phyloP scores from a whole-genome alignment of 2,797 vertebrate genomes.

The Pseudotriccus pelzelni region DNA sequence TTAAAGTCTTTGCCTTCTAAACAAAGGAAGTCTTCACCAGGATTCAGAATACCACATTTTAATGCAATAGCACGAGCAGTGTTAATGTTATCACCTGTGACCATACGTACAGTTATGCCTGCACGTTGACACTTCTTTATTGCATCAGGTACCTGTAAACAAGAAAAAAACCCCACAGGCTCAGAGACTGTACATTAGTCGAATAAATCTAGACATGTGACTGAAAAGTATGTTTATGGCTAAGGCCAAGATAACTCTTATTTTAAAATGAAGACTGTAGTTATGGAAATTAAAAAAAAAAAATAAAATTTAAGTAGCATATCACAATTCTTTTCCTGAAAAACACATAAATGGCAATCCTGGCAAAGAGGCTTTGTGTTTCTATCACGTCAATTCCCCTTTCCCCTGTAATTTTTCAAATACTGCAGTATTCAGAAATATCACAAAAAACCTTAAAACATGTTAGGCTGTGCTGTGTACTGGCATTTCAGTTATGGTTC shows the following conservation, averaged over 20 bases:
- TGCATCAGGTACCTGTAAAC: slow-evolving; percentile 91
- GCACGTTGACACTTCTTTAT: slow-evolving; percentile 96
- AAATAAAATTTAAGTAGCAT: background rate
- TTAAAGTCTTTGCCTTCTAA: slow-evolving; percentile 99
- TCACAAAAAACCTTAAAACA: background rate
- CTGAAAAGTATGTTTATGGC: background rate
- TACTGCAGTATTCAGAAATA: background rate
- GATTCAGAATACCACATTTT: slow-evolving; percentile 94
- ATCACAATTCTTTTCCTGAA: background rate
- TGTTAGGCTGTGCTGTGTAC: background rate
- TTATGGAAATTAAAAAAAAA: background rate
- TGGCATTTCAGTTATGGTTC: background rate
- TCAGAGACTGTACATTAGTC: background rate
- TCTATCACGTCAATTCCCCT: background rate
- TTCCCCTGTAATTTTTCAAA: background rate
- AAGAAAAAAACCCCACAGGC: background rate
- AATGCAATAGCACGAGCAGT: slow-evolving; percentile 95
- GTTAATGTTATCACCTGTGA: slow-evolving; percentile 98
- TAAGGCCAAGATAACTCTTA: background rate
- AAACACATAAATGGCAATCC: background rate
- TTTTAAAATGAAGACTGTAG: background rate
- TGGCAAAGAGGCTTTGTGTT: background rate
- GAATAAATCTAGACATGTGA: background rate
- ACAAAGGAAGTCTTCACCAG: slow-evolving; percentile 96
- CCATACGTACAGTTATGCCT: slow-evolving; percentile 98